Conservation (phyloP, 1,140 invertebrate species). For the Holotrichia oblita region DNA sequence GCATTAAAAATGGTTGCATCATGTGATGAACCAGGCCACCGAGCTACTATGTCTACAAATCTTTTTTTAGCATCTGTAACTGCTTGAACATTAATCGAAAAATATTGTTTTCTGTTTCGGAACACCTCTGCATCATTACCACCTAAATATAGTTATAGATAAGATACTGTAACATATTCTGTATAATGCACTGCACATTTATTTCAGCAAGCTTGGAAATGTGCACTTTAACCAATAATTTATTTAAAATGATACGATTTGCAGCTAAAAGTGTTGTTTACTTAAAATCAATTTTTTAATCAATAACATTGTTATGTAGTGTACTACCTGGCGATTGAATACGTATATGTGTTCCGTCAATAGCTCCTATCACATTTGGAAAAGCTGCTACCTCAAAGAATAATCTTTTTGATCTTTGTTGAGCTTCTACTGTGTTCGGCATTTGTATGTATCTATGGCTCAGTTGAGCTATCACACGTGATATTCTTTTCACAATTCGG, state of each 20-base stretch:
- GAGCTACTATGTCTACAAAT: constrained; percentile 58
- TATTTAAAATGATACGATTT: too few relatives aligned
- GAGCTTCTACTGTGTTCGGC: constrained; percentile 44
- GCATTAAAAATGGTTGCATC: constrained; percentile 43
- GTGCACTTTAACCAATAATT: not conserved
- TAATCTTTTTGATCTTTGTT: constrained; percentile 46
- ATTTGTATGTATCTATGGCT: constrained; percentile 36
- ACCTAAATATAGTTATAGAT: not conserved
- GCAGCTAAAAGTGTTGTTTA: not conserved
- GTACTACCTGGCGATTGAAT: constrained; percentile 53
- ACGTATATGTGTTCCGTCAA: constrained; percentile 59
- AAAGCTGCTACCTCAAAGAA: constrained; percentile 58
- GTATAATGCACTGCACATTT: not conserved
- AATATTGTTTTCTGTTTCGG: constrained; percentile 57
- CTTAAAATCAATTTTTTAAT: not conserved
- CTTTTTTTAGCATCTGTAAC: constrained; percentile 56
- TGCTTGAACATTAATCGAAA: constrained; percentile 61
- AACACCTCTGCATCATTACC: constrained; percentile 19
- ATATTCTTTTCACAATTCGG: constrained; percentile 50
- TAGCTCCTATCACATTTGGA: constrained; percentile 59
- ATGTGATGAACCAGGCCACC: constrained; percentile 55
- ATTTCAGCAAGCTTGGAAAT: not conserved
- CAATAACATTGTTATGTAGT: not conserved
- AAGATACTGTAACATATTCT: not conserved
- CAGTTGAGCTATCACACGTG: constrained; percentile 50